phyloP scores from a whole-genome alignment of 1,140 invertebrate species.

The Schmidtea mediterranea region DNA sequence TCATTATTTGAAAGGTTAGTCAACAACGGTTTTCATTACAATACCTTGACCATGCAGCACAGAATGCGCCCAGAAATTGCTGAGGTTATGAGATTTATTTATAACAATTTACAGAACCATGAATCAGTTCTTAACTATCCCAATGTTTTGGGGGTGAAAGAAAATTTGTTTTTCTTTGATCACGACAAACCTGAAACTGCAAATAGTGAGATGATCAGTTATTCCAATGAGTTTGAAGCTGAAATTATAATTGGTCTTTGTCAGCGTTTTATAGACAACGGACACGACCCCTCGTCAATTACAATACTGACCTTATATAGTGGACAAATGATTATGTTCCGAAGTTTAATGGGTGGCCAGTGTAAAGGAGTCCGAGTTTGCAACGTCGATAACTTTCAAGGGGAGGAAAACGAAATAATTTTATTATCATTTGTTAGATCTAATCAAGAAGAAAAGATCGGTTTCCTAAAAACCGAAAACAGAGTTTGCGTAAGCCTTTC shows the following conservation, averaged over 20 bases:
- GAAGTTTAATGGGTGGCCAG: conserved; percentile 5
- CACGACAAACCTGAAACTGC: conserved; percentile 12
- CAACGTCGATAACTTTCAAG: conserved; percentile 31
- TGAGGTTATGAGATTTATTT: conserved; percentile 13
- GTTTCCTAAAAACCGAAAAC: conserved; percentile 44
- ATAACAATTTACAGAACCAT: conserved; percentile 11
- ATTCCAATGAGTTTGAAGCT: conserved; percentile 16
- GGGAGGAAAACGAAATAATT: conserved; percentile 52
- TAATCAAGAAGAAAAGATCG: conserved; percentile 37
- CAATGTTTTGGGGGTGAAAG: conserved; percentile 11
- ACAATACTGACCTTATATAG: conserved; percentile 21
- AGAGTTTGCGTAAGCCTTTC: conserved; percentile 51
- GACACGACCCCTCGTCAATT: conserved; percentile 15
- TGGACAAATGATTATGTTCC: conserved; percentile 35
- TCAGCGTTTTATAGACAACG: conserved; percentile 17
- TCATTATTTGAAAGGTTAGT: conserved; percentile 7
- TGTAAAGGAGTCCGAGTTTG: conserved; percentile 9
- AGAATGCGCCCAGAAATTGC: conserved; percentile 7
- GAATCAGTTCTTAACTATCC: conserved; percentile 8
- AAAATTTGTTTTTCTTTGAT: conserved; percentile 16
- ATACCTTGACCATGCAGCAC: conserved; percentile 3
- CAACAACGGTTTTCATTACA: conserved; percentile 2
- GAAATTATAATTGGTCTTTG: conserved; percentile 12
- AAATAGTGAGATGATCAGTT: conserved; percentile 12
- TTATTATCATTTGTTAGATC: conserved; percentile 49